Evolutionary conservation across 2,113 vertebrate species (phyloP).

Genomic region (Corvus hawaiiensis): DNA sequence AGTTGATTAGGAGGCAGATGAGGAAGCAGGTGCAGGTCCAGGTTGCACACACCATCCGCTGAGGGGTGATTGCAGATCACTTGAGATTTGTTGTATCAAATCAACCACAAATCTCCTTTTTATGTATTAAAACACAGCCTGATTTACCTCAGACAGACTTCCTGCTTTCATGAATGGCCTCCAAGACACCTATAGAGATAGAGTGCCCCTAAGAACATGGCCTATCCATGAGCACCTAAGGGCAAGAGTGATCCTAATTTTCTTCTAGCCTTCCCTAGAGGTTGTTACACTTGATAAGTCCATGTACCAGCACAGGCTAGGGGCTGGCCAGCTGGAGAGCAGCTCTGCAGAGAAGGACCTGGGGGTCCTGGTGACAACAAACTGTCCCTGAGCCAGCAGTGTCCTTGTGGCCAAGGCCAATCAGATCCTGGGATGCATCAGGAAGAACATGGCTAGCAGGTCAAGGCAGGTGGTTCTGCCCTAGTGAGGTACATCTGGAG

Average conservation of each 20-base stretch:
- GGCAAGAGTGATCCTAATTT: not conserved
- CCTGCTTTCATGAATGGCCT: not conserved
- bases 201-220: not conserved
- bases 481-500: not conserved
- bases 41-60: not conserved
- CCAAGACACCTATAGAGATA: not conserved
- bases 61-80: not conserved
- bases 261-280: not conserved
- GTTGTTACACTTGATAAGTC: rapidly evolving
- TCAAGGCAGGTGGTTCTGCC: not conserved
- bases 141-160: not conserved
- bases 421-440: not conserved
- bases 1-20: not conserved
- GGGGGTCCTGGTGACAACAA: not conserved
- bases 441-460: not conserved
- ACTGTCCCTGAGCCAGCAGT: not conserved
- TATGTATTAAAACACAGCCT: not conserved
- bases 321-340: not conserved
- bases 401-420: not conserved
- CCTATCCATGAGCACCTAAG: not conserved
- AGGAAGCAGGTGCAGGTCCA: not conserved
- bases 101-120: not conserved
- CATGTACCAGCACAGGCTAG: not conserved
- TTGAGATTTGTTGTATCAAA: not conserved
- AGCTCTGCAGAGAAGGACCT: not conserved